Base-by-base conservation (phyloP, 2,797 vertebrate species). In the Phylloscopus collybita region DNA sequence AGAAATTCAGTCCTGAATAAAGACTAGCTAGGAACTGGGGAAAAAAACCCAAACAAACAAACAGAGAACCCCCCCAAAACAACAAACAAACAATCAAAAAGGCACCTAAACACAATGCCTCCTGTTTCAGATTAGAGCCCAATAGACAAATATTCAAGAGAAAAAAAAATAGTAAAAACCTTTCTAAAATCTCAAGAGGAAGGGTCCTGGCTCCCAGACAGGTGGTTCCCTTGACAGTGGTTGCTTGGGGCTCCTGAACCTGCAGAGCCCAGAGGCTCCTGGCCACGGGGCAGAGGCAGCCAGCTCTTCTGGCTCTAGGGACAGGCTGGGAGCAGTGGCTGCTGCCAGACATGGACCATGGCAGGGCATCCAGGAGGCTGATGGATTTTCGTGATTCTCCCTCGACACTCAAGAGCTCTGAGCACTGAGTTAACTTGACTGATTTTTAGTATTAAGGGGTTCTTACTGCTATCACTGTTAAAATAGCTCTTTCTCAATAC, bases 1-100 rank as follows among this genome's bases (percentile, higher is more conserved):
- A 88, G 36, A 56, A 78, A 90, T 86, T 85, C 57, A 83, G 25
- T 57, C 81, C 61, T 93, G 74, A 91, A 90, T 49, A 88, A 88
- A 81, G 7, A 14, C 50, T 83, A 67, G 25, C 29, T 60, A 84
- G 50, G 81, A 88, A 81, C 0, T 42, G 57, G 36, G 23, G 6
- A 8, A 47, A 47, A 70, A 2, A 40, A 40, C 38, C 38, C 38
- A 40, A 40, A 40, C 38, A 40, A 40, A 40, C 38, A 45, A 45
- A 40, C 38, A 40, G 21, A 20, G 10, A 44, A 42, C 44, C 18
- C 44, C 18, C 38, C 38, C 38, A 38, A 38, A 38, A 38, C 38
- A 38, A 38, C 38, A 38, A 38, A 38, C 38, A 38, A 38, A 38
- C 38, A 40, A 40, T 11, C 4, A 27, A 75, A 40, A 34, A 47